A percentile compares a stretch with the other conserved stretches of the same genome.
Conservation (phyloP, 2,888 invertebrate genomes). For the Gasteruption jaculator region DNA sequence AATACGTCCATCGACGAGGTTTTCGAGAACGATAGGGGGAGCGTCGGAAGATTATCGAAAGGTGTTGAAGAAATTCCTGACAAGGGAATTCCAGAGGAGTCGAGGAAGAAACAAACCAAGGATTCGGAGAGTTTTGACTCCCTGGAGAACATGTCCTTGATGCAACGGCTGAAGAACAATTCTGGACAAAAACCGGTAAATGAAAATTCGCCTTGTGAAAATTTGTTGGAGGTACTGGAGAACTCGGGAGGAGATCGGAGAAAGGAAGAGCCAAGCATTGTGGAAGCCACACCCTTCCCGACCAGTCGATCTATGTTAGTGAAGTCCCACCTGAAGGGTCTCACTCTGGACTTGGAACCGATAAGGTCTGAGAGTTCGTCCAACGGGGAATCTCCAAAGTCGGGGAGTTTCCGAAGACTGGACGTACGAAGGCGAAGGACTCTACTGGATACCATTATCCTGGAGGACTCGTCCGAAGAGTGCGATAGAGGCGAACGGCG, state of each 20-base stretch:
- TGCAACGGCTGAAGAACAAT: slow-evolving; percentile 27
- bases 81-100: background rate
- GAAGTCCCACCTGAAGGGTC: slow-evolving; percentile 28
- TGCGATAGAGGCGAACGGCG: no score
- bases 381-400: no score
- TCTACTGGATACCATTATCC: slow-evolving; percentile 20
- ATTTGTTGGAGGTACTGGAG: slow-evolving; percentile 6
- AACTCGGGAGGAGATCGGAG: background rate
- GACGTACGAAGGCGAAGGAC: no score
- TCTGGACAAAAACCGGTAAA: no score
- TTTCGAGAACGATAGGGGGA: no score
- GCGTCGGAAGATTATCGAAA: no score
- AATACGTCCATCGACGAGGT: no score
- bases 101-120: background rate
- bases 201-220: no score
- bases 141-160: slow-evolving; percentile 26
- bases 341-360: no score
- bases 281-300: slow-evolving; percentile 37
- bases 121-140: slow-evolving; percentile 2
- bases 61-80: background rate
- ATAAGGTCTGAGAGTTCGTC: no score
- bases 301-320: slow-evolving; percentile 30
- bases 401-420: no score
- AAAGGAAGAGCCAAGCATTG: slow-evolving; percentile 19
- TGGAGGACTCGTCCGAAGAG: no score